These are phyloP conservation scores for Antheraea pernyi DNA, from an alignment of 1,140 invertebrate genomes.

Conservation along the genomic window DNA sequence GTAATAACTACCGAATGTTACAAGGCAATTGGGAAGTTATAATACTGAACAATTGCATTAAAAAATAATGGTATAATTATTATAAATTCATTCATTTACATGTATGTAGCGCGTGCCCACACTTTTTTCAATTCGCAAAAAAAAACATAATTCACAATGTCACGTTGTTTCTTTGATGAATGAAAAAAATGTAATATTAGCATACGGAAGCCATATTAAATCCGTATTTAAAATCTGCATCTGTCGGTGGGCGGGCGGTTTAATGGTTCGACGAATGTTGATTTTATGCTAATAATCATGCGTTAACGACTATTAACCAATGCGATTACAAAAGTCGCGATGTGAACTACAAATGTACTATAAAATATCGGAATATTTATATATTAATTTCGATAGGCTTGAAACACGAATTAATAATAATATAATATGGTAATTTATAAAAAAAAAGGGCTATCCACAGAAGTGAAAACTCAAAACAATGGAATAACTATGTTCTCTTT, in stretches of 20 bases:
- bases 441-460: too few species aligned
- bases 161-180: slow-evolving; percentile 35
- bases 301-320: slow-evolving; percentile 30
- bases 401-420: too few species aligned
- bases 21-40: too few species aligned
- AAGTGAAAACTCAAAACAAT: too few species aligned
- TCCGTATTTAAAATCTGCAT: slow-evolving; percentile 33
- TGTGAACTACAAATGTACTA: slow-evolving; percentile 13
- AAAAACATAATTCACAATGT: slow-evolving; percentile 49
- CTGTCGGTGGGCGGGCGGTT: slow-evolving; percentile 51
- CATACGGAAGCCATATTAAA: slow-evolving; percentile 56
- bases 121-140: slow-evolving; percentile 49
- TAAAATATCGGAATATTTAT: not conserved
- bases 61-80: not conserved
- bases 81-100: slow-evolving; percentile 14
- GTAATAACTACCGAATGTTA: too few species aligned
- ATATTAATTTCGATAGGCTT: not conserved
- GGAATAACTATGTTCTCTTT: too few species aligned
- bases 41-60: too few species aligned
- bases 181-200: slow-evolving; percentile 48
- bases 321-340: slow-evolving; percentile 24
- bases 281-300: slow-evolving; percentile 60
- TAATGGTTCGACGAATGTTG: slow-evolving; percentile 36
- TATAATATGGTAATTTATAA: too few species aligned
- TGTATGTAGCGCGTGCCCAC: slow-evolving; percentile 55